Conservation (phyloP, 53 echinoderm and acorn worm genomes). For the Echinometra lucunter region DNA sequence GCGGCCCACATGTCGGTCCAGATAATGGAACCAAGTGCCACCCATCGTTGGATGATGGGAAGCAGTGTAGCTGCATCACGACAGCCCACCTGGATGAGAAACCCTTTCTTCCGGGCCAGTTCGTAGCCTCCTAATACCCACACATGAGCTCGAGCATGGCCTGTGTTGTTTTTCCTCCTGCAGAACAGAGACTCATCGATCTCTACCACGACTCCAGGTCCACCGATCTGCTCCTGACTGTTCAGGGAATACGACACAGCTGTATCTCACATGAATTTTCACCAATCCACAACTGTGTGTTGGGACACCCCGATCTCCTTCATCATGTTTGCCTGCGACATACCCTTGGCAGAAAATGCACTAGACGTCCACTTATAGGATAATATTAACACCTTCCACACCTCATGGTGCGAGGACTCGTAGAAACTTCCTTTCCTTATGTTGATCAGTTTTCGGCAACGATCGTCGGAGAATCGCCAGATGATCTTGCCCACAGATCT, state of each 20-base stretch:
- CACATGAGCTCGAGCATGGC: background rate
- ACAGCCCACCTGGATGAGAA: background rate
- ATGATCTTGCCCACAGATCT: no score
- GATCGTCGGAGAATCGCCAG: no score
- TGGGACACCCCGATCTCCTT: background rate
- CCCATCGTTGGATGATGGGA: background rate
- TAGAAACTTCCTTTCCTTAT: no score
- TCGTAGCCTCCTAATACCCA: background rate
- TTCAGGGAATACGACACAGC: background rate
- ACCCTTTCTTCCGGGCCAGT: background rate
- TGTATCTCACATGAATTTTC: background rate
- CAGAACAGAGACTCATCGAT: background rate
- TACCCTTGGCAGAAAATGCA: background rate
- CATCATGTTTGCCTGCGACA: background rate
- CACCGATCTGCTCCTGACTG: background rate
- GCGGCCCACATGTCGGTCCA: conserved; percentile 20
- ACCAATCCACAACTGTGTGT: background rate
- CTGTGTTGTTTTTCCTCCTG: background rate
- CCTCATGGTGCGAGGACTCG: no score
- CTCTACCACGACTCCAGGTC: conserved; percentile 5
- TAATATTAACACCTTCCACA: background rate
- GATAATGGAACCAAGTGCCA: background rate
- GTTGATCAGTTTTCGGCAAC: no score
- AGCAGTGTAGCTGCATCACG: background rate
- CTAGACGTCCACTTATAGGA: background rate